A percentile compares a stretch with the other conserved stretches of the same genome.
phyloP scores from a whole-genome alignment of 1,140 invertebrate species.

The Penaeus vannamei region DNA sequence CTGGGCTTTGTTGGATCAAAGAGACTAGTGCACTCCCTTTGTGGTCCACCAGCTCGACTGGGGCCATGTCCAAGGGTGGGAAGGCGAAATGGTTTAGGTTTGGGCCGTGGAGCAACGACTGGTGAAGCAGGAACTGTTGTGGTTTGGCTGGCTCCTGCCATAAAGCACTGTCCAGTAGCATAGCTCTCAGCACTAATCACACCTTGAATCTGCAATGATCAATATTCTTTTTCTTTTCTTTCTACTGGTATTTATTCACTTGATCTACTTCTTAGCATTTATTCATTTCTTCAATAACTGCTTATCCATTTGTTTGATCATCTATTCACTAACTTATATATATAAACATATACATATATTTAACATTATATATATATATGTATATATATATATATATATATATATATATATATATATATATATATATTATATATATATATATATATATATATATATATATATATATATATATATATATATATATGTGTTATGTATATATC shows the following conservation, averaged over 20 bases:
- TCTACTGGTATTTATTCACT: neutral
- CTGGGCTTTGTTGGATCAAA: slow-evolving; percentile 70
- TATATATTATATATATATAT: too few relatives aligned
- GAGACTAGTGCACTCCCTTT: slow-evolving; percentile 64
- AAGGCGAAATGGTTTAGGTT: slow-evolving; percentile 59
- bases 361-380: too few relatives aligned
- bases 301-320: too few relatives aligned
- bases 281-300: neutral
- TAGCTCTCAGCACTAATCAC: slow-evolving; percentile 45
- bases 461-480: too few relatives aligned
- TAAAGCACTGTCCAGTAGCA: slow-evolving; percentile 56
- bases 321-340: too few relatives aligned
- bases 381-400: too few relatives aligned
- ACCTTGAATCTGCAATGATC: slow-evolving; percentile 49
- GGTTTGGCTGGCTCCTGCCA: slow-evolving; percentile 43
- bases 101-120: slow-evolving; percentile 24
- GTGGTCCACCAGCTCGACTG: slow-evolving; percentile 8
- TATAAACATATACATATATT: too few relatives aligned
- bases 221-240: neutral
- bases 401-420: too few relatives aligned
- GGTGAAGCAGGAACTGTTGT: neutral
- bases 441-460: too few relatives aligned
- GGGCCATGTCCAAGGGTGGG: slow-evolving; percentile 28
- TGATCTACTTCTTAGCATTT: neutral
- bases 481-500: too few relatives aligned